A percentile compares a stretch with the other conserved stretches of the same genome.
These are phyloP conservation scores for Ennomos fuscantarius DNA, from an alignment of 2,888 invertebrate genomes.

Conservation along the genomic window DNA sequence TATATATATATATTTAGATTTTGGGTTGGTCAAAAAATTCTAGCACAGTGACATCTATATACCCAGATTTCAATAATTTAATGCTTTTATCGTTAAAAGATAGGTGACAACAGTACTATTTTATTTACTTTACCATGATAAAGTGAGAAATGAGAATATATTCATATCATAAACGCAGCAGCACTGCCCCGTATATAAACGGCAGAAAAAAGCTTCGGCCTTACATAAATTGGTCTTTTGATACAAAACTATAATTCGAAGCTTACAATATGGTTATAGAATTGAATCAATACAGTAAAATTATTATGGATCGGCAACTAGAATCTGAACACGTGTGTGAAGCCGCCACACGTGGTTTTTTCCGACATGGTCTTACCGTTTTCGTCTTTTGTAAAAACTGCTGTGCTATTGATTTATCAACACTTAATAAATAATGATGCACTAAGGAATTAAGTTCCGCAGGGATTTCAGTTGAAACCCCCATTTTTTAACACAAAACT, in stretches of 20 bases:
- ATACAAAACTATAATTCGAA: no score
- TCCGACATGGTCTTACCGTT: constrained; percentile 86
- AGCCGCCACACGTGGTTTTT: constrained; percentile 68
- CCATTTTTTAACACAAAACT: constrained; percentile 56
- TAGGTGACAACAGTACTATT: no score
- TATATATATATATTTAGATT: no score
- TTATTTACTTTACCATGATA: no score
- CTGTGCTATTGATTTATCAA: constrained; percentile 88
- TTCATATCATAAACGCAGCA: no score
- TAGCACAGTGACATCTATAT: background rate
- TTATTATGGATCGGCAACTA: background rate
- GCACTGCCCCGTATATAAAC: no score
- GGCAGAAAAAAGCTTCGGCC: no score
- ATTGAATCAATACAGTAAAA: background rate
- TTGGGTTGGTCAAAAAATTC: background rate
- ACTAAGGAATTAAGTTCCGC: constrained; percentile 83
- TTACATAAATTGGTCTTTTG: no score
- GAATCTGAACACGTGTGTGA: constrained; percentile 61
- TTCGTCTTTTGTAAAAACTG: constrained; percentile 89
- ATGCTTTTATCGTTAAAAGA: no score
- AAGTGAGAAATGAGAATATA: no score
- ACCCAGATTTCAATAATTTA: no score
- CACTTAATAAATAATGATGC: constrained; percentile 87
- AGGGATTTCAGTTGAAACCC: constrained; percentile 56
- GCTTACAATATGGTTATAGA: no score